Percentiles rank a stretch among this genome's conserved stretches.
phyloP scores from a whole-genome alignment of 2,888 invertebrate genomes.

The Scaptomyza flava region DNA sequence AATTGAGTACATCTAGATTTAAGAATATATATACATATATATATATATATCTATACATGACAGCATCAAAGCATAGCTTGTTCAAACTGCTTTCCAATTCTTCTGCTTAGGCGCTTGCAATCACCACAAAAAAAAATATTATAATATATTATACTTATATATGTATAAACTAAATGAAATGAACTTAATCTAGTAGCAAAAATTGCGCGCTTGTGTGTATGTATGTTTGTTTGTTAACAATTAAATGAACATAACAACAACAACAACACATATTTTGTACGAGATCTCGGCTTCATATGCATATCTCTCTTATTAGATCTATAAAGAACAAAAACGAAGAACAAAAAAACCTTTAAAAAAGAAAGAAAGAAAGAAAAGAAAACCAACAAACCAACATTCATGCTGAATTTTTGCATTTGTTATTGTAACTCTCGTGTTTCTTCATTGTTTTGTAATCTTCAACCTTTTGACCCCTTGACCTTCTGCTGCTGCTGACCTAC shows the following conservation, averaged over 20 bases:
- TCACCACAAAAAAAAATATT: constrained; percentile 17
- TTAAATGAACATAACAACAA: background rate
- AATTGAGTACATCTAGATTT: constrained; percentile 26
- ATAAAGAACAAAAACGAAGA: constrained; percentile 8
- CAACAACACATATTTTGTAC: constrained; percentile 43
- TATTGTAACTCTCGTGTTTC: constrained; percentile 43
- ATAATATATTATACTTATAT: constrained; percentile 1
- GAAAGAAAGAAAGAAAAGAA: constrained; percentile 2
- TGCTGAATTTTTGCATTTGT: constrained; percentile 61
- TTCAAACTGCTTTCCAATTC: constrained; percentile 54
- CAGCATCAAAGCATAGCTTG: constrained; percentile 57
- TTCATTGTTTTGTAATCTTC: constrained; percentile 12
- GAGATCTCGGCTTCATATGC: constrained; percentile 59
- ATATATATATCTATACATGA: constrained; percentile 10
- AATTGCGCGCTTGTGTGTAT: constrained; percentile 14
- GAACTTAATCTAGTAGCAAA: constrained; percentile 30
- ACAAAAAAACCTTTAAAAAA: too few species aligned
- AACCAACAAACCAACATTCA: constrained; percentile 8
- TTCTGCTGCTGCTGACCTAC: constrained; percentile 13
- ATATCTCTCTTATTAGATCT: constrained; percentile 50
- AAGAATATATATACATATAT: constrained; percentile 10
- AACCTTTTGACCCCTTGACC: background rate
- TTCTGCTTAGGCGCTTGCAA: constrained; percentile 56
- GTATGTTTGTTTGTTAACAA: constrained; percentile 3
- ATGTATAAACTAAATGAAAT: constrained; percentile 2